Evolutionary conservation across 2,797 vertebrate genomes (phyloP).

Genomic region (Microctenopoma lineatum): DNA sequence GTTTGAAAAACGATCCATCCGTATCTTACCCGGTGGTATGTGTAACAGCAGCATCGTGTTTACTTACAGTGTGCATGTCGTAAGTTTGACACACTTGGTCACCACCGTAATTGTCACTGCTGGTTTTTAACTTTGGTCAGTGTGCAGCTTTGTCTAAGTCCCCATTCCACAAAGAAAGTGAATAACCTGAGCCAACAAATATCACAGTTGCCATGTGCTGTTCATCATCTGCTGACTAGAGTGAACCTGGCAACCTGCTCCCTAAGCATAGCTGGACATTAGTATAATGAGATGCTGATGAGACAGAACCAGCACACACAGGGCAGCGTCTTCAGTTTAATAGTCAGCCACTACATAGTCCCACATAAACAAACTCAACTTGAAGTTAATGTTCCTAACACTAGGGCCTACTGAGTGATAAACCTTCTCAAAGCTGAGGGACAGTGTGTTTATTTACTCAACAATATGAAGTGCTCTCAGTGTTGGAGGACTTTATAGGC

Average conservation of each 20-base stretch:
- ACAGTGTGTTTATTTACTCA: too few relatives aligned
- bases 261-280: conserved; percentile 38
- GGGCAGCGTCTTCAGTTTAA: not conserved
- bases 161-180: conserved; percentile 2
- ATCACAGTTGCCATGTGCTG: conserved; percentile 26
- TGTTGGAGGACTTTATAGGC: too few relatives aligned
- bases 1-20: conserved; percentile 41
- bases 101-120: conserved; percentile 2
- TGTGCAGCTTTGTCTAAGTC: conserved; percentile 22
- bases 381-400: too few relatives aligned
- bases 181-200: conserved; percentile 37
- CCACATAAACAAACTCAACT: too few relatives aligned
- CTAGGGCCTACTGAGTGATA: too few relatives aligned
- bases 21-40: too few relatives aligned
- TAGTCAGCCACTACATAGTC: too few relatives aligned
- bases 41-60: not conserved
- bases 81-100: conserved; percentile 5
- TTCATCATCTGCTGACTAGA: conserved; percentile 43
- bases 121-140: conserved; percentile 23
- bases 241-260: conserved; percentile 48
- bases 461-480: too few relatives aligned
- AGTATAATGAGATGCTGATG: conserved; percentile 38
- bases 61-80: not conserved
- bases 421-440: too few relatives aligned
- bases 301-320: conserved; percentile 14